Conservation (phyloP, 2,797 vertebrate genomes). For the Oreonectes daqikongensis region DNA sequence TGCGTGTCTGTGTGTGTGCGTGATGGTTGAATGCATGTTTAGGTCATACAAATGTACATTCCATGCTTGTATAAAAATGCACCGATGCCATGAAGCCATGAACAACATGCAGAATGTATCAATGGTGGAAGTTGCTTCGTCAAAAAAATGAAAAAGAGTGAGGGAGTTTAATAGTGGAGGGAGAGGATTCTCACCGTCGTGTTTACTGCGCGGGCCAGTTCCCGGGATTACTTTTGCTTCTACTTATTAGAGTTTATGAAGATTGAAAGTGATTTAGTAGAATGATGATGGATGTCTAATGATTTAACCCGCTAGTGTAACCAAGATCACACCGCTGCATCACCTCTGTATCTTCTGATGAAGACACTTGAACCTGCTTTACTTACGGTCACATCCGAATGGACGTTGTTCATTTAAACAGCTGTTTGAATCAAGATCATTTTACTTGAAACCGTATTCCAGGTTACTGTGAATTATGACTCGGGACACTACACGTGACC, state of each 20-base stretch:
- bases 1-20: not conserved
- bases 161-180: not conserved
- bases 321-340: not conserved
- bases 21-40: not conserved
- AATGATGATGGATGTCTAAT: slow-evolving; percentile 18
- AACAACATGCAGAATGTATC: slow-evolving; percentile 26
- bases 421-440: not conserved
- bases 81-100: slow-evolving; percentile 47
- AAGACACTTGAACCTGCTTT: slow-evolving; percentile 29
- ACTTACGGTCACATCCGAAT: not conserved
- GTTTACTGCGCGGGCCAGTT: slow-evolving; percentile 9
- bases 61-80: slow-evolving; percentile 28
- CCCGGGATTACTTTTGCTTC: not conserved
- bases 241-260: slow-evolving; percentile 6
- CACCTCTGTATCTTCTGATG: slow-evolving; percentile 45
- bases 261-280: not conserved
- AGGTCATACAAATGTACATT: not conserved
- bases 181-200: not conserved
- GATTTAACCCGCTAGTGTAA: not conserved
- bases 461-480: slow-evolving; percentile 43
- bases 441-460: slow-evolving; percentile 7
- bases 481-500: slow-evolving; percentile 27
- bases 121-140: slow-evolving; percentile 47
- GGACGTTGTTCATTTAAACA: not conserved
- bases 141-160: not conserved